These are phyloP conservation scores for Indicator indicator DNA, from an alignment of 2,113 vertebrate genomes.

Conservation along the genomic window DNA sequence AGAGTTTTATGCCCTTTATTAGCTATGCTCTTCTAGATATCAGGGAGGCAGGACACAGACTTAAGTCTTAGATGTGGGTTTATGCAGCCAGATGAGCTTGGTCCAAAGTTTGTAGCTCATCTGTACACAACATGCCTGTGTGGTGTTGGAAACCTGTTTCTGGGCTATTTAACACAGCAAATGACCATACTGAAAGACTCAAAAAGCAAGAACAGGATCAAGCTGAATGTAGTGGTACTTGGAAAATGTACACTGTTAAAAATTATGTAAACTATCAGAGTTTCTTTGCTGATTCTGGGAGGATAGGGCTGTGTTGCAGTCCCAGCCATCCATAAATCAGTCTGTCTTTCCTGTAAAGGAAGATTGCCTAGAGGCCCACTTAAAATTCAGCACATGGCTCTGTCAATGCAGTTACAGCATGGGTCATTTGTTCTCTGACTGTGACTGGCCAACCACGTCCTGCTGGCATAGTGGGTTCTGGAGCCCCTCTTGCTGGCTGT, in stretches of 20 bases:
- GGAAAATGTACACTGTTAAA: accelerated
- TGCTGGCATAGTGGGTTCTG: background rate
- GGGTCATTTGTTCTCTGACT: accelerated
- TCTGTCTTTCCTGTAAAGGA: background rate
- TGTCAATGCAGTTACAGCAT: accelerated
- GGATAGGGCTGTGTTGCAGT: background rate
- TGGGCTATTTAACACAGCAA: background rate
- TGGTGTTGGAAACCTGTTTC: background rate
- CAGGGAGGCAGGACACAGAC: background rate
- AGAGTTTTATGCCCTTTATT: background rate
- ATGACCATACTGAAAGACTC: background rate
- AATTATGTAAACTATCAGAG: background rate
- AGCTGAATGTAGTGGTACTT: background rate
- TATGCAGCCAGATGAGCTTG: background rate
- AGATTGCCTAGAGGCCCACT: background rate
- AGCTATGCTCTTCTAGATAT: background rate
- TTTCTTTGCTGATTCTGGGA: background rate
- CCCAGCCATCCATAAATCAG: background rate
- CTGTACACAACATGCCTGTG: background rate
- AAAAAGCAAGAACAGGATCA: background rate
- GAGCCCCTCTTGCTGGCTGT: background rate
- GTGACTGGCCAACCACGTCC: accelerated
- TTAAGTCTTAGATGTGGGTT: background rate
- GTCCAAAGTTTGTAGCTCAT: background rate
- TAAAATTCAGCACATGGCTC: accelerated